Percentiles rank a stretch among this genome's conserved stretches.
These are phyloP conservation scores for Rhabdophis nuchalis DNA, from an alignment of 2,797 vertebrate genomes.

Conservation along the genomic window DNA sequence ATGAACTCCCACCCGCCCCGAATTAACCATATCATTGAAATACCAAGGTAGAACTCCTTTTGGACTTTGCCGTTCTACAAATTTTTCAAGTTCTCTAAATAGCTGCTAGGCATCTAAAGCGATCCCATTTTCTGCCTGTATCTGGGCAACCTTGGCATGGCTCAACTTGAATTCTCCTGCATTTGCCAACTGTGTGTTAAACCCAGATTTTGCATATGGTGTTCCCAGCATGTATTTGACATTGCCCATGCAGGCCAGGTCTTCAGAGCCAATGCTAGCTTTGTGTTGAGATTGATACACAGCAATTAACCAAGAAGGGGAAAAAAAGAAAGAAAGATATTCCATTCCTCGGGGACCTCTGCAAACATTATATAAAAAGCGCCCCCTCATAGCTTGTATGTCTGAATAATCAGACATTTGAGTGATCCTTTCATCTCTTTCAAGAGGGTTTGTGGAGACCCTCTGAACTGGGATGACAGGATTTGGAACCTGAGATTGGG, in stretches of 20 bases:
- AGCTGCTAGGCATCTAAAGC: not conserved
- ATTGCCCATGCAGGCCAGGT: constrained; percentile 69
- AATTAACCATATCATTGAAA: not conserved
- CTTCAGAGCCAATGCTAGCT: constrained; percentile 56
- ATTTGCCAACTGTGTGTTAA: constrained; percentile 80
- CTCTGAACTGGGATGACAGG: constrained; percentile 77
- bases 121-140: constrained; percentile 57
- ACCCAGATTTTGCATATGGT: constrained; percentile 72
- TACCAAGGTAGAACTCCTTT: not conserved
- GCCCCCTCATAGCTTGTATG: constrained; percentile 67
- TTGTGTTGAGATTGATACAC: constrained; percentile 55
- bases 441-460: constrained; percentile 70
- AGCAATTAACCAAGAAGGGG: constrained; percentile 68
- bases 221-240: constrained; percentile 74
- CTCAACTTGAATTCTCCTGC: constrained; percentile 61
- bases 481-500: constrained; percentile 79
- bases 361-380: constrained; percentile 42
- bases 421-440: constrained; percentile 79
- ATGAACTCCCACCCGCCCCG: not conserved
- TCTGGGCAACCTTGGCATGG: constrained; percentile 80
- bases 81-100: constrained; percentile 29
- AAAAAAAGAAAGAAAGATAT: constrained; percentile 70
- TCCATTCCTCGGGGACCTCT: constrained; percentile 87
- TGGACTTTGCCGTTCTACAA: not conserved
- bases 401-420: constrained; percentile 75